Evolutionary conservation across 2,888 invertebrate genomes (phyloP), one percentile per base, ranked within the genome.

Genomic region (Elgonia sp.): DNA sequence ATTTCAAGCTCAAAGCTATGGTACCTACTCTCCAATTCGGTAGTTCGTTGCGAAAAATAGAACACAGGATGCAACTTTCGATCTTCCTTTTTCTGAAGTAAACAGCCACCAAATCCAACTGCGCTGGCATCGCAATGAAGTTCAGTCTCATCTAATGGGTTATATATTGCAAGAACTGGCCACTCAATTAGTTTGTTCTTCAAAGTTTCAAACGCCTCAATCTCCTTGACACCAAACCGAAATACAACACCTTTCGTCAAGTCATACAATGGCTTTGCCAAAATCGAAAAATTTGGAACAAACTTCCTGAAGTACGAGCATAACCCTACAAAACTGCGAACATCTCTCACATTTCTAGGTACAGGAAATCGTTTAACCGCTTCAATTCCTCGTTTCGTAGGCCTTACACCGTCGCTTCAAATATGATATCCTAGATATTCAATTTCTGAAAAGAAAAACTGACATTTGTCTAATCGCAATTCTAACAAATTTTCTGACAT

Each of bases 351-450:
- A 18, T 57, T 18, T 21, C 8, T 21, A 2, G 79, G 67, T 0
- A 79, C 20, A 8, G 55, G 67, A 42, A 65, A 63, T 12, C 40
- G n/a, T 12, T 5, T 16, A 0, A 65, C 65, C 8, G 79, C 79
- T 37, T 57, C 18, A 3, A 57, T 42, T 20, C 55, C 20, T 12
- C 20, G 18, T 53, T 87, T 72, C 21, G 81, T 91, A 0, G 91
- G 90, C 6, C 67, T 60, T 21, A 92, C 88, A 9, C 91, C 91
- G 0, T 87, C 60, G 16, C 76, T 69, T 1, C 88, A 77, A 39
- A 92, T 77, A 0, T n/a, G 10, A 46, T 92, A 92, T 7, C 92
- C 91, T 67, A 92, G 80, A 85, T 88, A 92, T 7, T 87, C 85
- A 87, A 92, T 87, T 40, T 89, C 72, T 10, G 62, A 65, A 16